Percentiles rank a stretch among this genome's conserved stretches.
Evolutionary conservation across 2,113 vertebrate species (phyloP).

Genomic region (Aix galericulata): DNA sequence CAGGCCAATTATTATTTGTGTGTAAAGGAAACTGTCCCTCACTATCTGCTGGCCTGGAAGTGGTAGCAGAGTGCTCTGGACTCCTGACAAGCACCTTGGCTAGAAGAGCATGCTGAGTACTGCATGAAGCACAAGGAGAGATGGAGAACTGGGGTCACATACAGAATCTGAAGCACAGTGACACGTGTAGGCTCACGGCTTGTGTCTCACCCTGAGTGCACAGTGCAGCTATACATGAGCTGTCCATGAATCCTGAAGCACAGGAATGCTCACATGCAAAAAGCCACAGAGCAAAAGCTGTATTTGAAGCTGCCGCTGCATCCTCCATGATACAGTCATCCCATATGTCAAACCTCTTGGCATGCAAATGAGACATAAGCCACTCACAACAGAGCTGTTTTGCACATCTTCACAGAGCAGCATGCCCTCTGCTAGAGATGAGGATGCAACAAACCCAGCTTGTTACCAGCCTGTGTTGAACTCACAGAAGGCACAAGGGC

Average conservation of each 20-base stretch:
- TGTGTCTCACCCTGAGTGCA: accelerated
- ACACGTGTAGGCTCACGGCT: neutral
- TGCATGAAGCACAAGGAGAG: neutral
- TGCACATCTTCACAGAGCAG: neutral
- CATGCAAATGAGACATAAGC: neutral
- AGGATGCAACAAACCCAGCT: neutral
- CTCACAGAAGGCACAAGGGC: neutral
- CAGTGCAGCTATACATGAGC: neutral
- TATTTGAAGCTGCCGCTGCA: neutral
- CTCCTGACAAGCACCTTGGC: neutral
- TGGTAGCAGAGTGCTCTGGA: neutral
- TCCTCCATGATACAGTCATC: neutral
- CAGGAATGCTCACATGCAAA: neutral
- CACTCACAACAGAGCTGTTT: neutral
- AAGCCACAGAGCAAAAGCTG: neutral
- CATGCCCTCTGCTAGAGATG: neutral
- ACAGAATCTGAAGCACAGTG: accelerated
- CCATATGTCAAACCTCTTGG: neutral
- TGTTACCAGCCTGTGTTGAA: neutral
- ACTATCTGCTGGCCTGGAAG: neutral
- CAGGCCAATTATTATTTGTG: neutral
- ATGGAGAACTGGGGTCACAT: accelerated
- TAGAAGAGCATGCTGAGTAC: neutral
- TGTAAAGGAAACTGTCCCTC: neutral
- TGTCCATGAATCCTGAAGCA: neutral